Evolutionary conservation across 2,888 invertebrate species (phyloP).

Genomic region (Brenthis daphne): DNA sequence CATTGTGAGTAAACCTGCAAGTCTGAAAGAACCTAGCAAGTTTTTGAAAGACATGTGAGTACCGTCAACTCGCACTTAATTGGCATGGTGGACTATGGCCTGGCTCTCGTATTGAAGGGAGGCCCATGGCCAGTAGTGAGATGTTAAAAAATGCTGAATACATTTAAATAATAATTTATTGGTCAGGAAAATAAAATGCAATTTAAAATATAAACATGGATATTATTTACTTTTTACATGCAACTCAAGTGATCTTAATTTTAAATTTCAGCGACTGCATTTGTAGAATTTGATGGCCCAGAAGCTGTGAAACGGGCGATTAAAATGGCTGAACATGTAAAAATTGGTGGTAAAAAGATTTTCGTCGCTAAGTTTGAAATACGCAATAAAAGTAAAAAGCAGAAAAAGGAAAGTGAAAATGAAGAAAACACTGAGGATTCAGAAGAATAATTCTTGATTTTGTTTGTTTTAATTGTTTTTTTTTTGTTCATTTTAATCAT

Average conservation of each 20-base stretch:
- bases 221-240: background rate
- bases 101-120: too few species aligned
- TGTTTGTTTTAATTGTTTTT: constrained; percentile 1
- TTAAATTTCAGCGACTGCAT: constrained; percentile 58
- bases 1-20: too few species aligned
- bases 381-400: constrained; percentile 44
- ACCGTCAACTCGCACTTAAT: too few species aligned
- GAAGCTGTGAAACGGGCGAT: constrained; percentile 59
- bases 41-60: too few species aligned
- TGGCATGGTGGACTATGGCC: too few species aligned
- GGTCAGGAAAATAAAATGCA: too few species aligned
- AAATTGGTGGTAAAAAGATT: constrained; percentile 62
- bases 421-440: constrained; percentile 23
- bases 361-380: constrained; percentile 55
- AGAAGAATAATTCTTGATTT: constrained; percentile 19
- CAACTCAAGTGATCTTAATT: background rate
- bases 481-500: background rate
- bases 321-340: constrained; percentile 48
- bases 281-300: constrained; percentile 68
- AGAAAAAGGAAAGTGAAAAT: constrained; percentile 22
- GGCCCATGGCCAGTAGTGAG: too few species aligned
- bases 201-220: too few species aligned
- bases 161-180: too few species aligned
- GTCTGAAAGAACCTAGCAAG: too few species aligned
- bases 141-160: too few species aligned